These are phyloP conservation scores for Tetropium fuscum DNA, from an alignment of 2,888 invertebrate genomes.

Conservation along the genomic window DNA sequence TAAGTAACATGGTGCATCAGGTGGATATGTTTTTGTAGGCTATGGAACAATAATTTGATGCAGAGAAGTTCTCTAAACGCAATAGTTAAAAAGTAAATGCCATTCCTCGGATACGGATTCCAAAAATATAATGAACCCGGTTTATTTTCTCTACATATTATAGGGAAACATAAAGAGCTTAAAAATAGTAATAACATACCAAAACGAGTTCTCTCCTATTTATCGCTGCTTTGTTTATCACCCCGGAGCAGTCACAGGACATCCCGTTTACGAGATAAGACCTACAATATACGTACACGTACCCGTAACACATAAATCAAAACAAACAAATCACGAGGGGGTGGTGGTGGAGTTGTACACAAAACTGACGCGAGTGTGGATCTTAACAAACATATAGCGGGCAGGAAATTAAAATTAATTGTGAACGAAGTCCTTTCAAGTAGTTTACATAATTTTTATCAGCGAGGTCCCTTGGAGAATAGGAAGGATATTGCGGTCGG, in stretches of 20 bases:
- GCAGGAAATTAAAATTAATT: conserved; percentile 37
- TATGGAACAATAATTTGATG: too few relatives aligned
- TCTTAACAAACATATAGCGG: conserved; percentile 11
- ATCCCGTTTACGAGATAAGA: conserved; percentile 48
- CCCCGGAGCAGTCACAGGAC: conserved; percentile 51
- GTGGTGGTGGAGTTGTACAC: conserved; percentile 12
- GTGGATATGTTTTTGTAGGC: too few relatives aligned
- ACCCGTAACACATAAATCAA: conserved; percentile 26
- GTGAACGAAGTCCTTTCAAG: conserved; percentile 18
- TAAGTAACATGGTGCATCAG: too few relatives aligned
- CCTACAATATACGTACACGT: conserved; percentile 16
- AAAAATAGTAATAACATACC: conserved; percentile 18
- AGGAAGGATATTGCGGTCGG: conserved; percentile 43
- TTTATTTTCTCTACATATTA: too few relatives aligned
- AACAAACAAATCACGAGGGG: conserved; percentile 33
- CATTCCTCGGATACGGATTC: too few relatives aligned
- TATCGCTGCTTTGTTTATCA: conserved; percentile 45
- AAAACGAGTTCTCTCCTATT: conserved; percentile 16
- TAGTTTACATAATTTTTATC: conserved; percentile 18
- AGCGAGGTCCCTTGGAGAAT: conserved; percentile 12
- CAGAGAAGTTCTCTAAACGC: too few relatives aligned
- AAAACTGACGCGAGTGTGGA: conserved; percentile 14
- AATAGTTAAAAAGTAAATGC: too few relatives aligned
- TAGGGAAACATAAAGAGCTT: not conserved
- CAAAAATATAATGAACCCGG: too few relatives aligned